Percentiles rank a stretch among this genome's conserved stretches.
These are phyloP conservation scores for Phrynosoma blainvillii DNA, from an alignment of 2,113 vertebrate genomes.

Conservation along the genomic window DNA sequence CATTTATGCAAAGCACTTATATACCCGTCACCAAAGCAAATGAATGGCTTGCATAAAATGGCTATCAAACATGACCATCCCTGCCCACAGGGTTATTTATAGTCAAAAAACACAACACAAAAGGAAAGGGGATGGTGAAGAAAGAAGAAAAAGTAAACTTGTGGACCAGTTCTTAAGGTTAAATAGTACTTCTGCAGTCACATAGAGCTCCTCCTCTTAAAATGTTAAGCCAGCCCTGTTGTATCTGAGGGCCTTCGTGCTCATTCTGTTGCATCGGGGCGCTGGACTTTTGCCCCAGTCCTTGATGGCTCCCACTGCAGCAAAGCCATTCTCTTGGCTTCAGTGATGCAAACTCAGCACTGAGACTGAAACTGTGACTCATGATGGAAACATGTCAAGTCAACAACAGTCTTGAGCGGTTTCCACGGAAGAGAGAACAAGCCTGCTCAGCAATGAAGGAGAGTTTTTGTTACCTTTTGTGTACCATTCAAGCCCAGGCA, in stretches of 20 bases:
- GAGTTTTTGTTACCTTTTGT: slow-evolving; percentile 37
- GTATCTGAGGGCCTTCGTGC: neutral
- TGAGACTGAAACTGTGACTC: slow-evolving; percentile 10
- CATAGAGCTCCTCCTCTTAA: neutral
- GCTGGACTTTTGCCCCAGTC: neutral
- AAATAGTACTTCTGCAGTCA: neutral
- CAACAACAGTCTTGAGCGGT: slow-evolving; percentile 2
- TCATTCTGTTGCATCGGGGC: neutral
- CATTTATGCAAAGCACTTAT: no score
- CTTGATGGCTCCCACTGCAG: neutral
- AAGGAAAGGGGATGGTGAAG: neutral
- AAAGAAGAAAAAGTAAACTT: neutral
- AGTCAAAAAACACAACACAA: neutral
- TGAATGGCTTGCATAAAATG: no score
- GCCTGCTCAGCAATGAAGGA: neutral
- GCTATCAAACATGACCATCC: neutral
- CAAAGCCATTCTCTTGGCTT: no score
- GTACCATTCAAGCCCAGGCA: slow-evolving; percentile 16
- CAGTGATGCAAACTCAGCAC: neutral
- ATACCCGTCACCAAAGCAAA: no score
- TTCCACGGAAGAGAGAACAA: slow-evolving; percentile 6
- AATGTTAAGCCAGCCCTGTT: neutral
- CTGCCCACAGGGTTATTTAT: neutral
- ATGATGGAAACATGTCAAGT: slow-evolving; percentile 6
- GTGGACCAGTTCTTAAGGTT: neutral